Evolutionary conservation across 1,140 invertebrate genomes (phyloP).

Genomic region (Drosophila serrata): DNA sequence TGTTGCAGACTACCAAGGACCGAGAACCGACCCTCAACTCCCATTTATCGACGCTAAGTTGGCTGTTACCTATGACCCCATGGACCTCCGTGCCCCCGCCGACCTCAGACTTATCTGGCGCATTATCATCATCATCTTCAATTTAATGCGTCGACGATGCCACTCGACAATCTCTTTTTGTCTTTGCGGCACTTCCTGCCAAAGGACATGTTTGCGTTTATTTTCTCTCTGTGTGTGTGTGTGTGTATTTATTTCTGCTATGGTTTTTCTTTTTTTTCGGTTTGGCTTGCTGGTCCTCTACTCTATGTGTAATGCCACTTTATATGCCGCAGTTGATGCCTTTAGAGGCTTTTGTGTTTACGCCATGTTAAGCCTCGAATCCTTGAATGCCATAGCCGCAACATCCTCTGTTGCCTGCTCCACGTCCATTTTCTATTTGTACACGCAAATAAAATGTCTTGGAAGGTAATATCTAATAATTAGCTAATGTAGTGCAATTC

Average conservation of each 20-base stretch:
- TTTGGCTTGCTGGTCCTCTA: slow-evolving; percentile 51
- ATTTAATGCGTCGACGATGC: slow-evolving; percentile 80
- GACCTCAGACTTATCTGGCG: slow-evolving; percentile 66
- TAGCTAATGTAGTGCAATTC: background rate
- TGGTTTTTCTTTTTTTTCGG: slow-evolving; percentile 13
- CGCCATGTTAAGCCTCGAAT: slow-evolving; percentile 82
- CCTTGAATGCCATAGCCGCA: slow-evolving; percentile 75
- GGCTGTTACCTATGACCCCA: slow-evolving; percentile 77
- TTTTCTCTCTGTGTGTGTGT: slow-evolving; percentile 25
- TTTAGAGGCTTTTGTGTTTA: slow-evolving; percentile 84
- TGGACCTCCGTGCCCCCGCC: slow-evolving; percentile 11
- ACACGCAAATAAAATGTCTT: slow-evolving; percentile 26
- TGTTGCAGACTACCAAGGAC: slow-evolving; percentile 56
- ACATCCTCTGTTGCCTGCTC: slow-evolving; percentile 19
- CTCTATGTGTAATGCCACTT: slow-evolving; percentile 77
- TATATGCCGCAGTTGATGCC: slow-evolving; percentile 84
- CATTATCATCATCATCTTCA: slow-evolving; percentile 84
- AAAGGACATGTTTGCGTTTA: slow-evolving; percentile 60
- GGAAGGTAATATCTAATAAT: background rate
- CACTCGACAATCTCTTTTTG: slow-evolving; percentile 81
- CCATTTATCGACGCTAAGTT: slow-evolving; percentile 79
- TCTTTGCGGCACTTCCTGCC: slow-evolving; percentile 81
- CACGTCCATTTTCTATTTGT: slow-evolving; percentile 39
- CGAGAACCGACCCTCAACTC: slow-evolving; percentile 40
- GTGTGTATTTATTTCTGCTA: slow-evolving; percentile 21